These are phyloP conservation scores for Rhinolophus sinicus DNA, from an alignment of 2,113 vertebrate genomes.

Conservation along the genomic window DNA sequence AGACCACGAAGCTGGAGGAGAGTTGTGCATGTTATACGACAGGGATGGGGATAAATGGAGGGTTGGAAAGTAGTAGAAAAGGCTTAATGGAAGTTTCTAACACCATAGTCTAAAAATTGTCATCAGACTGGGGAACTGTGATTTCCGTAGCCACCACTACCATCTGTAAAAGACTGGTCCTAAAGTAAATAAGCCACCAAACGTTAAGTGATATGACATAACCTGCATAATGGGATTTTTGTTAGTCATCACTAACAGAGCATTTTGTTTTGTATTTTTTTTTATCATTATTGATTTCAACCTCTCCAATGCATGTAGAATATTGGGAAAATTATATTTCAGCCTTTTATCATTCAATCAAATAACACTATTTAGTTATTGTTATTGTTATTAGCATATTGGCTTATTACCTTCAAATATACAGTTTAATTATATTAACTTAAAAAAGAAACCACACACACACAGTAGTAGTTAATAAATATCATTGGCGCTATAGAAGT, in stretches of 20 bases:
- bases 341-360: not conserved
- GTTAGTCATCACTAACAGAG: too few relatives aligned
- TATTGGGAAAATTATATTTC: not conserved
- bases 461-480: not conserved
- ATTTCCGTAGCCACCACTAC: not conserved
- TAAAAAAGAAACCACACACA: not conserved
- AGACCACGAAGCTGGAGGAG: rapidly evolving
- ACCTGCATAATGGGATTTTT: not conserved
- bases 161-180: not conserved
- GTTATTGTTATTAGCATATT: not conserved
- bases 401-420: not conserved
- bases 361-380: not conserved
- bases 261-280: not conserved
- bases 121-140: too few relatives aligned
- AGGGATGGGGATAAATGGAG: rapidly evolving
- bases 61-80: not conserved
- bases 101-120: rapidly evolving
- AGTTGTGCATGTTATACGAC: not conserved
- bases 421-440: not conserved
- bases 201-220: not conserved
- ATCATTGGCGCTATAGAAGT: rapidly evolving
- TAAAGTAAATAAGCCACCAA: too few relatives aligned
- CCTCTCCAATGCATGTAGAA: not conserved
- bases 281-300: not conserved
- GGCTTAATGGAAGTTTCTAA: rapidly evolving